Conservation (phyloP, 2,113 vertebrate genomes). For the Climacteris rufus region DNA sequence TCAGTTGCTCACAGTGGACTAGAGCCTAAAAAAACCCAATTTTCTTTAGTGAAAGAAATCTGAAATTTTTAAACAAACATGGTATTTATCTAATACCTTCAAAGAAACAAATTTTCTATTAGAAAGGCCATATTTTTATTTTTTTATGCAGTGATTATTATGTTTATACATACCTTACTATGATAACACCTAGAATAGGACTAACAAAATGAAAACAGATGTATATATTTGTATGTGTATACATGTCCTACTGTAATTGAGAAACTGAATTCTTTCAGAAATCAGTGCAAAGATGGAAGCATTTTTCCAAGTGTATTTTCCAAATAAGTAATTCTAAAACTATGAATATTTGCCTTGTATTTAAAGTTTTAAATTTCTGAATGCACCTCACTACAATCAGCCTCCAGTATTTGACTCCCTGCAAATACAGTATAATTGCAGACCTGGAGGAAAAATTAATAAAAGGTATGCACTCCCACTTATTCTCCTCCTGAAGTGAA, state of each 20-base stretch:
- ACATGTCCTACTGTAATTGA: background rate
- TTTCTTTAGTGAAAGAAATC: background rate
- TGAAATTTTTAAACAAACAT: background rate
- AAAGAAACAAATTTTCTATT: background rate
- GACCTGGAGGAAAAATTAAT: background rate
- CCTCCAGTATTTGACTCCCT: background rate
- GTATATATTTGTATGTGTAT: background rate
- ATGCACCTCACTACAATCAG: background rate
- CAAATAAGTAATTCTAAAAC: background rate
- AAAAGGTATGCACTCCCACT: background rate
- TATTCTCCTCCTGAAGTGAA: background rate
- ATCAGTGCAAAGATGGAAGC: background rate
- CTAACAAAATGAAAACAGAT: background rate
- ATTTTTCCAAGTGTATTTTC: background rate
- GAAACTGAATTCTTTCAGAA: background rate
- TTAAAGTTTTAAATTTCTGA: background rate
- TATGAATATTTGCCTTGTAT: background rate
- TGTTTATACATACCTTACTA: background rate
- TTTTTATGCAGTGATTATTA: background rate
- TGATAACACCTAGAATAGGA: background rate
- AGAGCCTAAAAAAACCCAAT: constrained; percentile 71
- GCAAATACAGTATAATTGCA: background rate
- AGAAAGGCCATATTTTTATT: background rate
- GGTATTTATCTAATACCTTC: background rate
- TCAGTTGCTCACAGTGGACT: constrained; percentile 85